Evolutionary conservation across 1,140 invertebrate species (phyloP).

Genomic region (Drosophila bocqueti): DNA sequence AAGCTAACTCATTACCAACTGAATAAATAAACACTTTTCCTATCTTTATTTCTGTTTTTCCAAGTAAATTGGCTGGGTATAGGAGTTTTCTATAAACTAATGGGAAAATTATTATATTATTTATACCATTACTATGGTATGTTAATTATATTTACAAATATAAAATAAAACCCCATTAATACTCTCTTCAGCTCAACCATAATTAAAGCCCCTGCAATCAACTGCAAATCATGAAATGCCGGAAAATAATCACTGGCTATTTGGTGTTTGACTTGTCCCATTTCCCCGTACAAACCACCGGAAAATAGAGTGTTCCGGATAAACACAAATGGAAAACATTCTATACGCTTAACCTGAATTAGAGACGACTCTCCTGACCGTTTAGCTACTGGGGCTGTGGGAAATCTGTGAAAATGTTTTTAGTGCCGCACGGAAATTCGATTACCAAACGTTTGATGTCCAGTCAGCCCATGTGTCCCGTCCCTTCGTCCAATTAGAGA

Average conservation of each 20-base stretch:
- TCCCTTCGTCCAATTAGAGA: conserved; percentile 34
- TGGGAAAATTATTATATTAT: background rate
- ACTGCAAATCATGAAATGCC: background rate
- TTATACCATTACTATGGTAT: background rate
- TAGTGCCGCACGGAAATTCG: conserved; percentile 42
- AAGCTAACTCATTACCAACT: background rate
- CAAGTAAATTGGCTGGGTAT: background rate
- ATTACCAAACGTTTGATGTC: conserved; percentile 49
- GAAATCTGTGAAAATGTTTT: conserved; percentile 52
- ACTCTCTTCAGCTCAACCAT: background rate
- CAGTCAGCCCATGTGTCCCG: conserved; percentile 11
- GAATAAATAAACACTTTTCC: background rate
- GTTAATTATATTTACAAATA: background rate
- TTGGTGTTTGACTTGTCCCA: background rate
- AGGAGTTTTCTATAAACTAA: background rate
- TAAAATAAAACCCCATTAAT: background rate
- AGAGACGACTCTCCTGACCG: background rate
- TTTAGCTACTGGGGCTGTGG: conserved; percentile 5
- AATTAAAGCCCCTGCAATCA: background rate
- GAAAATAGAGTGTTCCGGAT: conserved; percentile 2
- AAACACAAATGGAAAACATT: conserved; percentile 36
- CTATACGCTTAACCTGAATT: conserved; percentile 9
- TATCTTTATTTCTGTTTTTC: background rate
- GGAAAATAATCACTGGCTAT: background rate
- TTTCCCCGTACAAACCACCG: background rate